Evolutionary conservation across 2,888 invertebrate species (phyloP).

Genomic region (Phortica magna): DNA sequence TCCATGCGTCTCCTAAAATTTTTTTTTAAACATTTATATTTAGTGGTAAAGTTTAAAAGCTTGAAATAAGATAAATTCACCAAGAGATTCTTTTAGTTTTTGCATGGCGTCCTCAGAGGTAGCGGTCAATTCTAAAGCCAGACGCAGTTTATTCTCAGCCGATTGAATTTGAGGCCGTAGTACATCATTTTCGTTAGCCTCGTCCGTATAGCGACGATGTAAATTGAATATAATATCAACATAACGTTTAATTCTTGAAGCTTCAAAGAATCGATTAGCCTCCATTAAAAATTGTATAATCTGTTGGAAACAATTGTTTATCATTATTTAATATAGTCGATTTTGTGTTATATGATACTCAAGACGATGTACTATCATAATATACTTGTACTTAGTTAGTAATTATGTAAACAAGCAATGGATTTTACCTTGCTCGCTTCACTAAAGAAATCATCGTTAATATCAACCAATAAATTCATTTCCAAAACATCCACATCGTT

Average conservation of each 20-base stretch:
- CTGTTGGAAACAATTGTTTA: constrained; percentile 27
- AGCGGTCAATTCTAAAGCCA: constrained; percentile 67
- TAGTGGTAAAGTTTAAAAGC: background rate
- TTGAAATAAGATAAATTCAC: background rate
- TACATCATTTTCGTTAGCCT: constrained; percentile 60
- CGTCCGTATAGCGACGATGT: constrained; percentile 63
- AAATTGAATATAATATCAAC: constrained; percentile 64
- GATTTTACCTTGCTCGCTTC: constrained; percentile 56
- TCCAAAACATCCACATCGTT: constrained; percentile 61
- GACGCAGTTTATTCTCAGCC: constrained; percentile 65
- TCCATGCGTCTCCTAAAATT: constrained; percentile 68
- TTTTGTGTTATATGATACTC: background rate
- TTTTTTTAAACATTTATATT: background rate
- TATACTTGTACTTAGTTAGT: too few relatives aligned
- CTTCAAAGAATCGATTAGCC: constrained; percentile 62
- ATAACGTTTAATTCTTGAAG: constrained; percentile 65
- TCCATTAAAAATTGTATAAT: constrained; percentile 66
- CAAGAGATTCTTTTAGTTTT: constrained; percentile 60
- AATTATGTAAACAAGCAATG: background rate
- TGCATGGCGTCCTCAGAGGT: constrained; percentile 68
- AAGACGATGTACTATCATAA: background rate
- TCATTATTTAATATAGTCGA: background rate
- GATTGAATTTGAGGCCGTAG: constrained; percentile 65
- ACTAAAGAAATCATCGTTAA: constrained; percentile 69
- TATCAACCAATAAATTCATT: constrained; percentile 63